Percentiles rank a stretch among this genome's conserved stretches.
phyloP scores from a whole-genome alignment of 2,113 vertebrate genomes.

The Muscicapa adusta region DNA sequence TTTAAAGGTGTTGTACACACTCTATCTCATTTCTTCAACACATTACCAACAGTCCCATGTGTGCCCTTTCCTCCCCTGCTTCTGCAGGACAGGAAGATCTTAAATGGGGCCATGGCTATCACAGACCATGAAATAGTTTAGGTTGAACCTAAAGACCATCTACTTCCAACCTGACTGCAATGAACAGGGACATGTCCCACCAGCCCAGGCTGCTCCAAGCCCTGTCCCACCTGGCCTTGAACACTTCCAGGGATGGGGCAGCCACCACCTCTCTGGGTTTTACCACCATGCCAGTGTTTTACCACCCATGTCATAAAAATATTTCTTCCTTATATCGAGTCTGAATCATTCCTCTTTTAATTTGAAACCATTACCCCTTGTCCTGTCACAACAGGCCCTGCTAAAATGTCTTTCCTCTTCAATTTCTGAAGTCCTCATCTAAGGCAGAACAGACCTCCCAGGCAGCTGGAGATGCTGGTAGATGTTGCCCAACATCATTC shows the following conservation, averaged over 20 bases:
- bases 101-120: background rate
- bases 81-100: background rate
- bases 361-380: background rate
- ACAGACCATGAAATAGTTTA: background rate
- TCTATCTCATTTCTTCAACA: background rate
- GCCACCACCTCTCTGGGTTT: background rate
- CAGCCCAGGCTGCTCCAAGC: background rate
- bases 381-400: background rate
- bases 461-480: background rate
- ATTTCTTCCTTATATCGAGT: background rate
- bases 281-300: background rate
- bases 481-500: background rate
- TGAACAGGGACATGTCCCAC: background rate
- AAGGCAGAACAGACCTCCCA: background rate
- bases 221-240: background rate
- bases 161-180: background rate
- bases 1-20: background rate
- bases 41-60: accelerated
- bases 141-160: background rate
- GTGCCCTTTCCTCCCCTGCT: background rate
- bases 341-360: background rate
- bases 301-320: background rate
- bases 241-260: background rate
- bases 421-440: background rate
- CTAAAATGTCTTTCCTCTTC: background rate